Base-by-base conservation (phyloP, 2,888 invertebrate species). In the Cerastoderma edule region DNA sequence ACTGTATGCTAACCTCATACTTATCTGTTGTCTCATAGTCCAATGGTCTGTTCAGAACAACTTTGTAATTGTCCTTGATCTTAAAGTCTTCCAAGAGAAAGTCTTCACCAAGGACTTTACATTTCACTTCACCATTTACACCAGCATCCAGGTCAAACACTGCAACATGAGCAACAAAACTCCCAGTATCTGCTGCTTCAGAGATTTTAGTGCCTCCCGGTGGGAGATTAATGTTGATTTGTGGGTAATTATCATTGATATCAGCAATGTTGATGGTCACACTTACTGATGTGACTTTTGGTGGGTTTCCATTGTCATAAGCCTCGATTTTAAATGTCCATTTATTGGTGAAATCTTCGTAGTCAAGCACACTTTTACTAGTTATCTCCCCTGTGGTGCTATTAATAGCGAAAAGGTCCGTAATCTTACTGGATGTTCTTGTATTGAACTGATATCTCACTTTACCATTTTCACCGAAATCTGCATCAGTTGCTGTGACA, bases 101-200 rank as follows among this genome's bases (percentile, higher is more conserved):
- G 54, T 79, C 75, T 50, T 85, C 69, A 19, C 83, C 83, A 8
- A 80, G 74, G 30, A 91, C 77, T 24, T 75, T 78, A 79, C 91
- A 91, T 19, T 74, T 79, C 1, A 90, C 86, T 22, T 85, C 75
- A 5, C 89, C 89, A 72, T 89, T 89, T 0, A 78, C 68, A 1
- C 88, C 90, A 30, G 78, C 82, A 79, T 89, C 89, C 0, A 66
- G 39, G 74, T 90, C 90, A 22, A 83, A 86, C 13, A 98, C 97
- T 0, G 97, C 97, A 16, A 99, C 97, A 10, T 98, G 98, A 0
- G 98, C 98, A 1, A 99, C 98, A 30, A 98, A 96, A 39, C 97
- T 96, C 35, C 97, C 97, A 90, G 97, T 97, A 67, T 95, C 95
- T 0, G 98, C 97, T 92, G 98, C 87, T 83, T 93, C 93, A 3